A percentile compares a stretch with the other conserved stretches of the same genome.
Evolutionary conservation across 2,113 vertebrate genomes (phyloP).

Genomic region (Oryctolagus cuniculus): mOryCun1.1 NC_091439.1:73496001-73496500

Average conservation of each 20-base stretch:
- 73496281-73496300: not conserved
- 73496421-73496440: not conserved
- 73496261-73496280: not conserved
- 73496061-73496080: constrained; percentile 5
- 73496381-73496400: not conserved
- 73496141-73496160: not conserved
- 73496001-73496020: constrained; percentile 49
- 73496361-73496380: not conserved
- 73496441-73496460: not conserved
- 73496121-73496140: constrained; percentile 31
- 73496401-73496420: not conserved
- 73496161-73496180: not conserved
- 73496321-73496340: not conserved
- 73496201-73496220: not conserved
- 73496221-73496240: constrained; percentile 8
- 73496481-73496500: accelerated
- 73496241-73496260: not conserved
- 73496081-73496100: constrained; percentile 51
- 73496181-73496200: constrained; percentile 11
- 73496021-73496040: constrained; percentile 47
- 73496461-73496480: not conserved
- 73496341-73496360: not conserved
- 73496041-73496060: not conserved
- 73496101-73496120: not conserved
- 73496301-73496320: not conserved